A percentile compares a stretch with the other conserved stretches of the same genome.
phyloP scores from a whole-genome alignment of 2,113 vertebrate species.

The Brienomyrus longianalis region DNA sequence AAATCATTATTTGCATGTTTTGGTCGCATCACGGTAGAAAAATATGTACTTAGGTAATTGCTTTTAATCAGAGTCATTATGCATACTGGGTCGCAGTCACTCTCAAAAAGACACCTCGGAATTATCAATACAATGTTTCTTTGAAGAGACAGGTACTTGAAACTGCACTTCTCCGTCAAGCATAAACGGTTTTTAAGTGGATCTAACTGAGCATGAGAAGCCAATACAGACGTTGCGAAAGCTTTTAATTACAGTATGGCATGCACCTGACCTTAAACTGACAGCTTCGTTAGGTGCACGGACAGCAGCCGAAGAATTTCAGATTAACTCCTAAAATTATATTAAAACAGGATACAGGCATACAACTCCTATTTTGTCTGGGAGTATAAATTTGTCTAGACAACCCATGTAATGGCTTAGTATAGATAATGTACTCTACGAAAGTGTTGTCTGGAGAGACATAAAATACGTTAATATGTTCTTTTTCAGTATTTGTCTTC shows the following conservation, averaged over 20 bases:
- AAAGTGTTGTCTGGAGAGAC: neutral
- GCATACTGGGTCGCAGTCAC: neutral
- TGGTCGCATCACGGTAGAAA: neutral
- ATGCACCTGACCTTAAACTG: neutral
- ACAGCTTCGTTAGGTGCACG: neutral
- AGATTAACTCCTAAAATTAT: neutral
- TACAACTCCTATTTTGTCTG: neutral
- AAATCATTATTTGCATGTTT: neutral
- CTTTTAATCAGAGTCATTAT: constrained; percentile 12
- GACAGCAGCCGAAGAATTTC: neutral
- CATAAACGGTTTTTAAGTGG: neutral
- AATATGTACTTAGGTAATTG: neutral
- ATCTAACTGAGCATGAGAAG: neutral
- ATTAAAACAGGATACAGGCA: neutral
- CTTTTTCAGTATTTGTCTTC: neutral
- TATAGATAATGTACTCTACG: neutral
- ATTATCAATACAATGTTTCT: neutral
- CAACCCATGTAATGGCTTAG: neutral
- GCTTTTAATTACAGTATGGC: neutral
- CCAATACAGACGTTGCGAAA: neutral
- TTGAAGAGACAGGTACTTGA: neutral
- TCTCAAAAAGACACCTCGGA: neutral
- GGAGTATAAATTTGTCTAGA: neutral
- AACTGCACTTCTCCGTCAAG: neutral
- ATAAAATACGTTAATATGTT: neutral